These are phyloP conservation scores for Holacanthella duospinosa DNA, from an alignment of 2,888 invertebrate species.

Conservation along the genomic window DNA sequence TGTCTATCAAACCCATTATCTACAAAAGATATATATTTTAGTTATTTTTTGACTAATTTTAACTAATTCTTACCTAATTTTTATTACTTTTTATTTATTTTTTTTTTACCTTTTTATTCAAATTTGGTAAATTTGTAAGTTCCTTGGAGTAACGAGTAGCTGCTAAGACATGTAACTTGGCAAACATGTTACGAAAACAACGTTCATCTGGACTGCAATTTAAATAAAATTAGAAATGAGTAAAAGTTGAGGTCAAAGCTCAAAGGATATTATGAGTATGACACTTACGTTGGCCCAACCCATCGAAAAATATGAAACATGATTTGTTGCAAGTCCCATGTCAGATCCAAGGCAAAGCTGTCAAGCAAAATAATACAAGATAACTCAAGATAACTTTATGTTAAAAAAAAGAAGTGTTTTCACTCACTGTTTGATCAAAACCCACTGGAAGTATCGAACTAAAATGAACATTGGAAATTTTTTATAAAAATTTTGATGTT, in stretches of 20 bases:
- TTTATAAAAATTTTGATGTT: too few species aligned
- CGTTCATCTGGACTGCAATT: constrained; percentile 13
- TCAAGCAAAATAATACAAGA: too few species aligned
- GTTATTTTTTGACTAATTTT: background rate
- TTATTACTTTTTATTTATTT: too few species aligned
- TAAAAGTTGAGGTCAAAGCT: background rate
- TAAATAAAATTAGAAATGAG: background rate
- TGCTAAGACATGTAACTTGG: background rate
- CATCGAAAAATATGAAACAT: background rate
- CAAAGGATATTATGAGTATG: constrained; percentile 7
- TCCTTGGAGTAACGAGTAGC: background rate
- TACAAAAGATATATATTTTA: background rate
- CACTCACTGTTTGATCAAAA: constrained; percentile 16
- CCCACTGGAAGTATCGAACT: constrained; percentile 23
- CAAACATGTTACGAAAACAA: constrained; percentile 17
- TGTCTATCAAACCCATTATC: background rate
- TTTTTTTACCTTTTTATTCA: too few species aligned
- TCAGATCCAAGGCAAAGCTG: constrained; percentile 17
- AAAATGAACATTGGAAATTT: background rate
- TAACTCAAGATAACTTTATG: too few species aligned
- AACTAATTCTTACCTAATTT: background rate
- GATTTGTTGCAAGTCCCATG: constrained; percentile 9
- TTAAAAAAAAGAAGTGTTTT: too few species aligned
- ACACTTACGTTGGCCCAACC: background rate
- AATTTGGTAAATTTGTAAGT: background rate